phyloP scores from a whole-genome alignment of 2,113 vertebrate species.

The Pica pica region DNA sequence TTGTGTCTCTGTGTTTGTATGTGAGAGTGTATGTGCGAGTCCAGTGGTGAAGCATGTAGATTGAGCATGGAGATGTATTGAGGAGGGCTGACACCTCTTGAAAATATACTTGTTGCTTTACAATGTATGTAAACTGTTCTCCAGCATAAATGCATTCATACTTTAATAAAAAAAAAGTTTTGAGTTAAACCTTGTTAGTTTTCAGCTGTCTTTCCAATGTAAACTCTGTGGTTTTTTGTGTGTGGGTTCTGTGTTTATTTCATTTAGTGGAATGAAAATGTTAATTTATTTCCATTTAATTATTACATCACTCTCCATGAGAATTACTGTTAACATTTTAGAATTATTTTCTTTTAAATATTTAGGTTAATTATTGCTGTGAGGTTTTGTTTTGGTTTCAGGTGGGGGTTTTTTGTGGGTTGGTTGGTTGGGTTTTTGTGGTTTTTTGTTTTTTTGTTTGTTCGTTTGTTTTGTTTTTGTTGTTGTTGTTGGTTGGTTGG shows the following conservation, averaged over 20 bases:
- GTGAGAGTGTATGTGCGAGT: not conserved
- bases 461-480: not conserved
- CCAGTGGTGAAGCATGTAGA: constrained; percentile 59
- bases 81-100: constrained; percentile 47
- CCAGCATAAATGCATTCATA: constrained; percentile 72
- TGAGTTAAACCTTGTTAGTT: constrained; percentile 54
- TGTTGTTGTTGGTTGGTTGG: not conserved
- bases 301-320: not conserved
- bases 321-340: not conserved
- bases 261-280: not conserved
- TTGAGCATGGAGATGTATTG: constrained; percentile 53
- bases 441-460: not conserved
- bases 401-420: not conserved
- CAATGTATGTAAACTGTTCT: constrained; percentile 73
- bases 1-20: constrained; percentile 40
- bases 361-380: not conserved
- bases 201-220: constrained; percentile 14
- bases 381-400: not conserved
- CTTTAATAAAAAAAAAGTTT: constrained; percentile 77
- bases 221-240: not conserved
- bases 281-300: not conserved
- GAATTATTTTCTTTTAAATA: not conserved
- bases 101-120: constrained; percentile 73
- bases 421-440: not conserved
- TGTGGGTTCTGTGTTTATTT: not conserved